Base-by-base conservation (phyloP, 2,113 vertebrate species). In the Alces alces region DNA sequence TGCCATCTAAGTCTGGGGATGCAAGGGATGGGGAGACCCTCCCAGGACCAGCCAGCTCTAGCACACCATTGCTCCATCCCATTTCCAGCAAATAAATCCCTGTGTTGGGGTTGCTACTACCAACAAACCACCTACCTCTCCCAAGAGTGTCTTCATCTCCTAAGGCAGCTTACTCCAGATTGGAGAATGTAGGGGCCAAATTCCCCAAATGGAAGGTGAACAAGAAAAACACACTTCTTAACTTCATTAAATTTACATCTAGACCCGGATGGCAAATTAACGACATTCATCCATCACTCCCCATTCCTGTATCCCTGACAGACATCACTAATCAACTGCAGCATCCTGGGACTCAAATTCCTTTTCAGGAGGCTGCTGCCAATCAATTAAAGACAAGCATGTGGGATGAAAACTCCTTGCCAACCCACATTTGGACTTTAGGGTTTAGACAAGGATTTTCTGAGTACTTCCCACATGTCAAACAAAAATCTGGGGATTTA, bases 321-420 rank as follows among this genome's bases (percentile, higher is more conserved):
- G 80, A 80, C 80, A 92, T 92, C 33, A 80, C 58, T 94, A 96
- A 86, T 96, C 92, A 84, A 95, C 5, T 6, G 7, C 61, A n/a
- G 25, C 14, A 89, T 43, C 43, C 33, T 80, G 88, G 57, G 15
- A 14, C 23, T 70, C 86, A 55, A 79, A 55, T 87, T 86, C 80
- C 27, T 61, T 43, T 79, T 28, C 58, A 70, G 55, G 30, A 36
- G 25, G 4, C 55, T 79, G 12, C 9, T 47, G 28, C 60, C 86
- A 47, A 47, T 91, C 79, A 45, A 2, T 12, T 83, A 79, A 86
- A 2, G 14, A 33, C 30, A 61, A 19, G 25, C 23, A 21, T 10
- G 9, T 52, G 79, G 39, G 64, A 43, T 66, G 45, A 89, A 93
- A 86, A 86, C 9, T 39, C 66, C 64, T 64, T 33, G 23, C 33